phyloP scores from a whole-genome alignment of 2,113 vertebrate genomes.

The Psilopogon haemacephalus region DNA sequence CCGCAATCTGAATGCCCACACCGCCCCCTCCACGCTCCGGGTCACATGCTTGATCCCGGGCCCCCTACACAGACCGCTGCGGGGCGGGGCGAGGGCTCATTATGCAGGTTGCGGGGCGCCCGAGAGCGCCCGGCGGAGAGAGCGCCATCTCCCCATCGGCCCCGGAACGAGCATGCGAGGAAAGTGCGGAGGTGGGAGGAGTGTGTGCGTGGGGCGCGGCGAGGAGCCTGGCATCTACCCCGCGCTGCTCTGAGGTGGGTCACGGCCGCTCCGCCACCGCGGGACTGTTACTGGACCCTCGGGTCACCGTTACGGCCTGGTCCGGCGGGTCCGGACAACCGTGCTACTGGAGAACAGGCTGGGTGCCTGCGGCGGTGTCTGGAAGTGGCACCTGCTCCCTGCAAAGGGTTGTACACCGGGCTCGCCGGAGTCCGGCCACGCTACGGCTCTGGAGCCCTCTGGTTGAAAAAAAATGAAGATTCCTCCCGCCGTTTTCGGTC shows the following conservation, averaged over 20 bases:
- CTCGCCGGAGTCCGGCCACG: fast-evolving
- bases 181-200: neutral
- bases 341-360: too few relatives aligned
- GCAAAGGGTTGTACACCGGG: fast-evolving
- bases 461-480: fast-evolving
- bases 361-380: too few relatives aligned
- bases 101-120: constrained; percentile 1
- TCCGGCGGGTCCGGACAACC: fast-evolving
- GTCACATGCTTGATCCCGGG: neutral
- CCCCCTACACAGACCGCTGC: neutral
- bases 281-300: fast-evolving
- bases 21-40: neutral
- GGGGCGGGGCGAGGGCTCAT: too few relatives aligned
- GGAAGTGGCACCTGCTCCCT: neutral
- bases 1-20: constrained; percentile 25
- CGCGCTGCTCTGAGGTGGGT: fast-evolving
- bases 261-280: too few relatives aligned
- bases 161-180: neutral
- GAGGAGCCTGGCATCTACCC: neutral
- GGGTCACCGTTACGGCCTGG: fast-evolving
- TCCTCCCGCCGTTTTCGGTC: too few relatives aligned
- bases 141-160: neutral
- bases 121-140: too few relatives aligned
- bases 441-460: too few relatives aligned
- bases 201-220: neutral